phyloP scores from a whole-genome alignment of 2,888 invertebrate genomes.

The Sarcophaga carnaria region DNA sequence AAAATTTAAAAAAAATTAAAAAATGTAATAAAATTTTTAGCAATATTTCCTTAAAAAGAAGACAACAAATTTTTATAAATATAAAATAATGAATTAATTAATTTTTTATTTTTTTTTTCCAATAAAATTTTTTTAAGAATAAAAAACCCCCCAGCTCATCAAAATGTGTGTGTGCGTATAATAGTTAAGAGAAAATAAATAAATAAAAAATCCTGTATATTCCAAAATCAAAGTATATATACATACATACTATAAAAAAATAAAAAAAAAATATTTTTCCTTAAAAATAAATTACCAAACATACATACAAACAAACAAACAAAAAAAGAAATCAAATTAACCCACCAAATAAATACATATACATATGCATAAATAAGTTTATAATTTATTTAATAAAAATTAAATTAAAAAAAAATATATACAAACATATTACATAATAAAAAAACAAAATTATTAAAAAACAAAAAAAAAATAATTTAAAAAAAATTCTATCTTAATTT shows the following conservation, averaged over 20 bases:
- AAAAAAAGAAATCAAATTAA: conserved; percentile 53
- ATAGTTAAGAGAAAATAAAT: conserved; percentile 58
- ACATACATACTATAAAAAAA: conserved; percentile 24
- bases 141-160: conserved; percentile 60
- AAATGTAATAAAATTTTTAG: conserved; percentile 38
- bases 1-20: conserved; percentile 32
- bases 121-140: neutral
- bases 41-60: conserved; percentile 38
- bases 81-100: no score
- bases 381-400: conserved; percentile 28
- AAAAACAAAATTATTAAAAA: conserved; percentile 1
- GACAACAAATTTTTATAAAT: neutral
- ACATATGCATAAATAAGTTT: conserved; percentile 49
- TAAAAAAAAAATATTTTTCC: neutral
- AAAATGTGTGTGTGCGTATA: conserved; percentile 68
- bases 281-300: conserved; percentile 37
- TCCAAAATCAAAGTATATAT: conserved; percentile 19
- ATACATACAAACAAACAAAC: conserved; percentile 7
- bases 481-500: neutral
- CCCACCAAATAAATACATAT: conserved; percentile 55
- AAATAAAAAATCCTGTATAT: neutral
- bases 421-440: conserved; percentile 30
- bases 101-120: no score
- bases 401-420: conserved; percentile 16
- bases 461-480: neutral